Evolutionary conservation across 2,888 invertebrate species (phyloP).

Genomic region (Epistrophe grossulariae): DNA sequence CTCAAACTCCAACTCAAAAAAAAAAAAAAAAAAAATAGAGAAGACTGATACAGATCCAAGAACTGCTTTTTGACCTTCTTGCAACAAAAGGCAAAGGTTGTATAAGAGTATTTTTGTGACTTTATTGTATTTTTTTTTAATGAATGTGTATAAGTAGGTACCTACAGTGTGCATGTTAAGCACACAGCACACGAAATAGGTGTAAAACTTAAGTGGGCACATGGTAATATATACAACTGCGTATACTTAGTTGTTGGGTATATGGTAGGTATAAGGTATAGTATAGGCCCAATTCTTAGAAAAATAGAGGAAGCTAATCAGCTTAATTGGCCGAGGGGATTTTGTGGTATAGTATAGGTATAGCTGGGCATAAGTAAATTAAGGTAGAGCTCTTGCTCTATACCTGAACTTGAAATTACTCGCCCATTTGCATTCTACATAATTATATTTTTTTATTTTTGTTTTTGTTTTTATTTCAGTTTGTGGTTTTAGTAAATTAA

Average conservation of each 20-base stretch:
- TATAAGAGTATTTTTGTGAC: conserved; percentile 23
- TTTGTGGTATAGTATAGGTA: not conserved
- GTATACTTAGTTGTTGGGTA: not conserved
- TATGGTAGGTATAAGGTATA: not conserved
- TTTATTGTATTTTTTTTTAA: conserved; percentile 29
- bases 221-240: conserved; percentile 38
- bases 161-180: conserved; percentile 56
- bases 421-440: conserved; percentile 58
- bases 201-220: conserved; percentile 49
- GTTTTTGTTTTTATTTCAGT: conserved; percentile 2
- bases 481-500: conserved; percentile 37
- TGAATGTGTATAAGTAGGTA: conserved; percentile 1
- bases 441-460: conserved; percentile 26
- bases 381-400: conserved; percentile 15
- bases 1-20: not conserved
- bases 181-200: conserved; percentile 64
- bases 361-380: conserved; percentile 20
- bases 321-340: conserved; percentile 61
- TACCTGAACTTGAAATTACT: conserved; percentile 63
- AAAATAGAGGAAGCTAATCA: conserved; percentile 69
- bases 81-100: conserved; percentile 60
- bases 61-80: conserved; percentile 66
- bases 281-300: conserved; percentile 50
- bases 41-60: conserved; percentile 44
- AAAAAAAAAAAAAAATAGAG: not conserved